phyloP scores from a whole-genome alignment of 2,797 vertebrate genomes.

The Melanotaenia boesemani region DNA sequence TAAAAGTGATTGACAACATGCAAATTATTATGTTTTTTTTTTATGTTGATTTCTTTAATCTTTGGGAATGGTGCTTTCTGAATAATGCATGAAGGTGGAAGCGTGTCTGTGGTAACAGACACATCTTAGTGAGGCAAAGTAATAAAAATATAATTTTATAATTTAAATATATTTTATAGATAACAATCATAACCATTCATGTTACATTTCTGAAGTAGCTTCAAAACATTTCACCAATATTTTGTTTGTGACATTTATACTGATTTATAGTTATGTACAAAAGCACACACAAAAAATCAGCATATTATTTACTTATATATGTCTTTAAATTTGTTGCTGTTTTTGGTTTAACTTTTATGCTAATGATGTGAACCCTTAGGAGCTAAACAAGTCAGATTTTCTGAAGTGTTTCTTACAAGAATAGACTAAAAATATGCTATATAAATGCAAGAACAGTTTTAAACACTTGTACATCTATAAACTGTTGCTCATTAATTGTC shows the following conservation, averaged over 20 bases:
- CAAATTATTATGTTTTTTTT: neutral
- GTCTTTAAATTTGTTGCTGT: neutral
- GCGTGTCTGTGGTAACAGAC: neutral
- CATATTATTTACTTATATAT: neutral
- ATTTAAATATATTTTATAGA: neutral
- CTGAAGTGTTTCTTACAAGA: neutral
- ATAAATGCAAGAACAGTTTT: conserved; percentile 1
- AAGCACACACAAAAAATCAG: neutral
- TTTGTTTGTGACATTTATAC: neutral
- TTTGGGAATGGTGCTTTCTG: neutral
- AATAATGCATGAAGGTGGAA: neutral
- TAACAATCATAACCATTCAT: neutral
- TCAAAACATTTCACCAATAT: neutral
- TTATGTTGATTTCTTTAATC: neutral
- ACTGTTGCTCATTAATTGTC: neutral
- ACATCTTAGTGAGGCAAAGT: neutral
- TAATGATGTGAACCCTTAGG: neutral
- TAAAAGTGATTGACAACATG: neutral
- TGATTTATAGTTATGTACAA: neutral
- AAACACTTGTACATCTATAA: neutral
- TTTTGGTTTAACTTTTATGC: neutral
- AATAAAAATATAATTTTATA: neutral
- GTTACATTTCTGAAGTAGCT: conserved; percentile 6
- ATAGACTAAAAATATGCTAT: conserved; percentile 1
- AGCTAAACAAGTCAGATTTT: conserved; percentile 7